A percentile compares a stretch with the other conserved stretches of the same genome.
Evolutionary conservation across 2,888 invertebrate species (phyloP).

Genomic region (Lycocerus yunnanus): DNA sequence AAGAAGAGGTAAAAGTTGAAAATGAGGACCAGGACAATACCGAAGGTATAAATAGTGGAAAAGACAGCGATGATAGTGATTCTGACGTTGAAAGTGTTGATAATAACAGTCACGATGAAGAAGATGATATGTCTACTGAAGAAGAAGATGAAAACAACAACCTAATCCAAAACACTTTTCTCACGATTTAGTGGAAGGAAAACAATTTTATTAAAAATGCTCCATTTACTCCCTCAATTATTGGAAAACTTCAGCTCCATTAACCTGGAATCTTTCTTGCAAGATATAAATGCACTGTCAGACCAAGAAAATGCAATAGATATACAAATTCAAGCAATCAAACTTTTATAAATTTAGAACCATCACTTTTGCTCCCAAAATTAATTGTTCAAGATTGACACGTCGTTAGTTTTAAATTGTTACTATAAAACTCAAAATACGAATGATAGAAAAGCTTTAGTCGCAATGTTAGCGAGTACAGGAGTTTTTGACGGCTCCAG

Average conservation of each 20-base stretch:
- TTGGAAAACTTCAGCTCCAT: too few species aligned
- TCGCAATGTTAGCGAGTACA: too few species aligned
- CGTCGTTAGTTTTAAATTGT: too few species aligned
- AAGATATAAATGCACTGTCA: too few species aligned
- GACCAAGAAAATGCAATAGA: too few species aligned
- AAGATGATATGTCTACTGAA: constrained; percentile 37
- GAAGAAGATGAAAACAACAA: constrained; percentile 40
- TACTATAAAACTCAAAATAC: too few species aligned
- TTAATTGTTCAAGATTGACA: too few species aligned
- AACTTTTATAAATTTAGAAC: too few species aligned
- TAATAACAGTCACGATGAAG: constrained; percentile 20
- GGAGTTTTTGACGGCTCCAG: too few species aligned
- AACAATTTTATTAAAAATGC: constrained; percentile 90
- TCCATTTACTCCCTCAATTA: constrained; percentile 83
- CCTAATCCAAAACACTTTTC: constrained; percentile 59
- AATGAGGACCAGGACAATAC: constrained; percentile 39
- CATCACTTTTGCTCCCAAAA: too few species aligned
- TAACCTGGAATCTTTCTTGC: too few species aligned
- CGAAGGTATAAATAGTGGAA: constrained; percentile 42
- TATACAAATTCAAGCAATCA: constrained; percentile 55
- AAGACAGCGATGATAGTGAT: constrained; percentile 34
- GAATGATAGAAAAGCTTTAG: too few species aligned
- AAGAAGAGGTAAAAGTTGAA: constrained; percentile 36
- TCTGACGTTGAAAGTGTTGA: constrained; percentile 9
- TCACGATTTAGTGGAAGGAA: constrained; percentile 85